These are phyloP conservation scores for Intellagama lesueurii DNA, from an alignment of 2,797 vertebrate species.

Conservation along the genomic window DNA sequence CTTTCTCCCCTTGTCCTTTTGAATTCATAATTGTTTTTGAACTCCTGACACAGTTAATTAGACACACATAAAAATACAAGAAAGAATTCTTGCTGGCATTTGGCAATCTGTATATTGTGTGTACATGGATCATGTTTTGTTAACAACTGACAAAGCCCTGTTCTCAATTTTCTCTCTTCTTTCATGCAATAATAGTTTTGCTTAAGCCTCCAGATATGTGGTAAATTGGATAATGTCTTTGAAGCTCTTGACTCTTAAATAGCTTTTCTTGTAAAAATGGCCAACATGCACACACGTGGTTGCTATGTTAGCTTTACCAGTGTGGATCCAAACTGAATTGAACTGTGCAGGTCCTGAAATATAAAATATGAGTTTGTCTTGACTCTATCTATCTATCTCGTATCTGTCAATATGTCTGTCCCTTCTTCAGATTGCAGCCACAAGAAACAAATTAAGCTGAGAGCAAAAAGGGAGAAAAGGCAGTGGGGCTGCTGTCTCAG, in stretches of 20 bases:
- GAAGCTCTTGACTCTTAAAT: constrained; percentile 69
- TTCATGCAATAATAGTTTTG: constrained; percentile 76
- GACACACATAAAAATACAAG: constrained; percentile 63
- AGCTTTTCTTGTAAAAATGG: constrained; percentile 74
- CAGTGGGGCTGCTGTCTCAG: neutral
- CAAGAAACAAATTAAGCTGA: neutral
- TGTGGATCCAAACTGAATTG: constrained; percentile 50
- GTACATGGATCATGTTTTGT: constrained; percentile 56
- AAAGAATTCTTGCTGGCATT: constrained; percentile 65
- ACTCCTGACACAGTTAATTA: constrained; percentile 77
- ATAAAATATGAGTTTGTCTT: constrained; percentile 33
- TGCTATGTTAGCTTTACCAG: constrained; percentile 58
- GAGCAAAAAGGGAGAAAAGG: neutral
- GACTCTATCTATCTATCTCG: neutral
- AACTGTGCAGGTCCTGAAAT: constrained; percentile 40
- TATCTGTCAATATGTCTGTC: too few species aligned
- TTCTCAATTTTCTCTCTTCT: constrained; percentile 80
- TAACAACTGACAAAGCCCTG: constrained; percentile 71
- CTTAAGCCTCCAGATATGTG: constrained; percentile 73
- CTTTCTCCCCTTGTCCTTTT: constrained; percentile 49
- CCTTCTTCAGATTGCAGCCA: neutral
- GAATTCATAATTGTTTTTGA: constrained; percentile 72
- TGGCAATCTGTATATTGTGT: constrained; percentile 60
- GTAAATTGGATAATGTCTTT: constrained; percentile 69
- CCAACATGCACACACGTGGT: constrained; percentile 59